A percentile compares a stretch with the other conserved stretches of the same genome.
These are phyloP conservation scores for Ichneumoninae sp. DNA, from an alignment of 2,888 invertebrate species.

Conservation along the genomic window DNA sequence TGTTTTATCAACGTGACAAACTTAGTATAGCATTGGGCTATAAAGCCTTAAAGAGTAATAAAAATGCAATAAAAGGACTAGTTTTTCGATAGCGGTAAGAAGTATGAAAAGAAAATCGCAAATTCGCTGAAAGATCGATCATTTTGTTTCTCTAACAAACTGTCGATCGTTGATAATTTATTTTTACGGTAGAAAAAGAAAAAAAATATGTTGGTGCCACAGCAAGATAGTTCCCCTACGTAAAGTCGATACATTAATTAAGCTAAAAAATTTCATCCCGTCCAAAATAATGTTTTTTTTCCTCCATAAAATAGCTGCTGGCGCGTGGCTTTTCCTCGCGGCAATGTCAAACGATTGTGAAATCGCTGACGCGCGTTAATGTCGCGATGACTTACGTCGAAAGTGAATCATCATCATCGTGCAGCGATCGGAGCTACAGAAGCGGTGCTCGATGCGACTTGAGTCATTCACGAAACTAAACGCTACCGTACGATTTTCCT, in stretches of 20 bases:
- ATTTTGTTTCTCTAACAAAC: neutral
- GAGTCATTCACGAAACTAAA: constrained; percentile 69
- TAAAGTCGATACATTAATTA: too few species aligned
- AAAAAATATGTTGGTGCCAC: too few species aligned
- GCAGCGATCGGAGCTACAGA: constrained; percentile 46
- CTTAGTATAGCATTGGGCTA: too few species aligned
- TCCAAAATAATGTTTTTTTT: too few species aligned
- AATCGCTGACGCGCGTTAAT: constrained; percentile 70
- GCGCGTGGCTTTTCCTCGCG: constrained; percentile 38
- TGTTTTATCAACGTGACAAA: too few species aligned
- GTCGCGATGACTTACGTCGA: constrained; percentile 63
- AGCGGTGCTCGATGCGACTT: constrained; percentile 49
- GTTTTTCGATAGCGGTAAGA: neutral
- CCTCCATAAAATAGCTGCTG: neutral
- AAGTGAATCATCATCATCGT: constrained; percentile 65
- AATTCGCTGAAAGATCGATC: too few species aligned
- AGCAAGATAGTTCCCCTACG: too few species aligned
- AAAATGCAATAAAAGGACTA: neutral
- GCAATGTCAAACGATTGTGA: constrained; percentile 68
- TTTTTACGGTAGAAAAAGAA: too few species aligned
- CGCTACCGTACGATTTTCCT: constrained; percentile 54
- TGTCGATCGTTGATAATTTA: neutral
- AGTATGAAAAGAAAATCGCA: too few species aligned
- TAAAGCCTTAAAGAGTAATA: too few species aligned
- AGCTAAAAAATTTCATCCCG: too few species aligned